phyloP scores from a whole-genome alignment of 2,888 invertebrate genomes.

The Eupithecia exiguata region DNA sequence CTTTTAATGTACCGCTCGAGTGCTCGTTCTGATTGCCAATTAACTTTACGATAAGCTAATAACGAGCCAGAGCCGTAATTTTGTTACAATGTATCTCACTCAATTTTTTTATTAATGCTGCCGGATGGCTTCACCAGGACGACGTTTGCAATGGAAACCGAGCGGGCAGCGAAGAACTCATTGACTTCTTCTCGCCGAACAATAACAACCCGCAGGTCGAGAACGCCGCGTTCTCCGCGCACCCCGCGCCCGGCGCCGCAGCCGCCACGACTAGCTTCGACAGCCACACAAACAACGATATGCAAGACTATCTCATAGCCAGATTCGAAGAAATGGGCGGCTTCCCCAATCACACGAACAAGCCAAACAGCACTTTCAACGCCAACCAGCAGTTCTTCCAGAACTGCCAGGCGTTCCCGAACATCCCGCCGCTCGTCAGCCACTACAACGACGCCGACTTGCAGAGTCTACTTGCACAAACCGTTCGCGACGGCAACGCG shows the following conservation, averaged over 20 bases:
- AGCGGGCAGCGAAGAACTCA: constrained; percentile 59
- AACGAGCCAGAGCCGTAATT: constrained; percentile 5
- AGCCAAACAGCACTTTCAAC: constrained; percentile 52
- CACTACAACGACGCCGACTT: constrained; percentile 70
- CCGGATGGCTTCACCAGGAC: constrained; percentile 49
- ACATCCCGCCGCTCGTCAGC: constrained; percentile 69
- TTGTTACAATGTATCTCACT: constrained; percentile 17
- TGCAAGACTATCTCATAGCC: constrained; percentile 71
- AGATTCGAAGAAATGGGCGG: constrained; percentile 72
- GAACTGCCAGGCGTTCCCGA: constrained; percentile 74
- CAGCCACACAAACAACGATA: constrained; percentile 71
- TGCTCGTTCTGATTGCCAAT: constrained; percentile 32
- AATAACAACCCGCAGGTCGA: constrained; percentile 58
- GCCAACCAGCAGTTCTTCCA: constrained; percentile 72
- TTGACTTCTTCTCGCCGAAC: constrained; percentile 60
- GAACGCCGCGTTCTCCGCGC: constrained; percentile 65
- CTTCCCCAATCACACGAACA: constrained; percentile 52
- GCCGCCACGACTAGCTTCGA: constrained; percentile 61
- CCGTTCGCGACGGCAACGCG: constrained; percentile 56
- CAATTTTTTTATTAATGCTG: constrained; percentile 50
- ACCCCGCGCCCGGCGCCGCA: constrained; percentile 53
- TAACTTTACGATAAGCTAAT: constrained; percentile 18
- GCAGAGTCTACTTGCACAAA: constrained; percentile 60
- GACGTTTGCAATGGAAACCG: constrained; percentile 61
- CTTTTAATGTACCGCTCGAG: constrained; percentile 21